Base-by-base conservation (phyloP, 2,113 vertebrate species). In the Miniopterus natalensis region DNA sequence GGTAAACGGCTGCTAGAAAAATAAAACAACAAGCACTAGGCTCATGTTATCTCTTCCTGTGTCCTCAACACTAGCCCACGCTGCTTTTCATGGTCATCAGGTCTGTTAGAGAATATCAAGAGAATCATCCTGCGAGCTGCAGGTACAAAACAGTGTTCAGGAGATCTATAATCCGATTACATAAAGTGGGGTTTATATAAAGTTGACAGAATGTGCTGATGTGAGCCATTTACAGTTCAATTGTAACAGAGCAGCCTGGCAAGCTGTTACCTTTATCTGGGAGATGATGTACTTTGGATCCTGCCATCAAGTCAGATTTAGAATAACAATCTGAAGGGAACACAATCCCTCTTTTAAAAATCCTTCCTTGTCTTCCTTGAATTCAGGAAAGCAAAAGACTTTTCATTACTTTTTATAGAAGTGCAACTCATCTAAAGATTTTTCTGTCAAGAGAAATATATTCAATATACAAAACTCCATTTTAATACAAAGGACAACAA, bases 171-270 rank as follows among this genome's bases (percentile, higher is more conserved):
- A 97, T 94, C 96, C 94, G 53, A 84, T 98, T 98, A 97, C 97
- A 96, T 97, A 98, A 98, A 96, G 96, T 94, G 45, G 95, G 93
- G 96, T 97, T 98, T 97, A 97, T 97, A 97, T 98, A 96, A 97
- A 97, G 95, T 97, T 97, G 97, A 98, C 97, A 97, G 96, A 96
- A 97, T 97, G 97, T 97, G 97, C 97, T 98, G 97, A 97, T 97
- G 97, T 96, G 97, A 98, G 94, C 96, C 97, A 97, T 97, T 98
- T 97, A 97, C 96, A 98, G 97, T 98, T 98, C 97, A 96, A 87
- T 97, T 97, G 97, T 98, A 98, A 97, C 96, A 97, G 91, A 97
- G 96, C 94, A 96, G 97, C 95, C 96, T 97, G 96, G 96, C 97
- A 97, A 97, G 97, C 94, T 97, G 95, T 92, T 96, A 95, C 95